Conservation (phyloP, 1,140 invertebrate genomes). For the Mesaphorura yosii region DNA sequence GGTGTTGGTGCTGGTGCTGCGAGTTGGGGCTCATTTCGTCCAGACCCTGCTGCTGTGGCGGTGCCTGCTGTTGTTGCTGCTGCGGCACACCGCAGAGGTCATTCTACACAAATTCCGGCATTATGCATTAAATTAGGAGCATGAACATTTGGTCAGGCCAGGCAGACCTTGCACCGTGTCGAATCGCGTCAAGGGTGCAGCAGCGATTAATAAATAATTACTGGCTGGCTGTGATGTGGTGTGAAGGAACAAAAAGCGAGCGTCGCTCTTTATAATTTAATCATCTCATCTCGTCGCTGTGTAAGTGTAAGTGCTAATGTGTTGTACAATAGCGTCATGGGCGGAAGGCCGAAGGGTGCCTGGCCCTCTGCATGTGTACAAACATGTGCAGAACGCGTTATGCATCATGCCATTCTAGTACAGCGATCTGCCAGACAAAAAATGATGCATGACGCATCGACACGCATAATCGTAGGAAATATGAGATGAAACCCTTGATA, state of each 20-base stretch:
- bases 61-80: constrained; percentile 16
- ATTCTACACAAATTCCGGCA: constrained; percentile 16
- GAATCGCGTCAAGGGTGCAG: constrained; percentile 9
- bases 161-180: background rate
- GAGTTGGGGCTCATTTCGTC: too few species aligned
- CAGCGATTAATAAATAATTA: background rate
- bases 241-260: too few species aligned
- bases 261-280: background rate
- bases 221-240: background rate
- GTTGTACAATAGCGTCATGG: too few species aligned
- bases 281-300: background rate
- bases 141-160: background rate
- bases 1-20: constrained; percentile 16
- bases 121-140: constrained; percentile 5
- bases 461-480: too few species aligned
- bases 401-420: too few species aligned
- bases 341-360: too few species aligned
- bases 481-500: background rate
- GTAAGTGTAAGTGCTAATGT: too few species aligned
- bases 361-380: too few species aligned
- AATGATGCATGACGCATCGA: too few species aligned
- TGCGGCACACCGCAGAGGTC: constrained; percentile 26
- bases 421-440: too few species aligned
- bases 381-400: too few species aligned
- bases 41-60: constrained; percentile 4